A percentile compares a stretch with the other conserved stretches of the same genome.
Conservation (phyloP, 2,888 invertebrate genomes). For the Acrocyrtus sp. region DNA sequence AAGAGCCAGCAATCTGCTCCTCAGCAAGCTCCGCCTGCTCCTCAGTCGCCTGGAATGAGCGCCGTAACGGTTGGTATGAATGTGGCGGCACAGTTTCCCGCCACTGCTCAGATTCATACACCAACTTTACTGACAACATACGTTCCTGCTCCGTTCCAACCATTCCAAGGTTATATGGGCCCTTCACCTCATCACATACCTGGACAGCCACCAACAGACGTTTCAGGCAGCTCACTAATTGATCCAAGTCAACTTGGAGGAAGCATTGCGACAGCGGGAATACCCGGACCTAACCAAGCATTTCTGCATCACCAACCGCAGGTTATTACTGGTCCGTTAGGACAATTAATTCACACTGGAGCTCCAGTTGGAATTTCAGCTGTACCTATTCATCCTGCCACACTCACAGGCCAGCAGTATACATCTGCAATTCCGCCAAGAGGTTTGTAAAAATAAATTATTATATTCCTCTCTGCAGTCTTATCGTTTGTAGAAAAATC, state of each 20-base stretch:
- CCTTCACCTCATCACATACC: conserved; percentile 1
- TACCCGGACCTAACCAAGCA: conserved; percentile 12
- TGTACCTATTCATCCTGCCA: conserved; percentile 5
- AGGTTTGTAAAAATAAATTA: conserved; percentile 9
- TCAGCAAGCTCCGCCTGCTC: not conserved
- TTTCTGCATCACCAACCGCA: conserved; percentile 38
- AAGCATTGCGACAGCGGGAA: not conserved
- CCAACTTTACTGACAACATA: conserved; percentile 36
- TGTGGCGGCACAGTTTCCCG: conserved; percentile 27
- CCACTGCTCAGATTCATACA: conserved; percentile 32
- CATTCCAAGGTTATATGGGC: conserved; percentile 31
- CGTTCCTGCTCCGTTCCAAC: conserved; percentile 30
- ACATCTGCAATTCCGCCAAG: not conserved
- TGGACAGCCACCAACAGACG: too few species aligned
- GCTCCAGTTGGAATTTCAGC: conserved; percentile 19
- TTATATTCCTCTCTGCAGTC: not conserved
- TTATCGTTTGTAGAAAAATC: too few species aligned
- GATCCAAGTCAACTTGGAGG: conserved; percentile 17
- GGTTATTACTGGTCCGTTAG: conserved; percentile 33
- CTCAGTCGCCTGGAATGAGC: conserved; percentile 8
- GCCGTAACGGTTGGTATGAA: conserved; percentile 44
- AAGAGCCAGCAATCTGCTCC: conserved; percentile 8
- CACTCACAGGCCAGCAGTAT: conserved; percentile 7
- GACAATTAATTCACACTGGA: conserved; percentile 33
- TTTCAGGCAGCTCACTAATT: not conserved